These are phyloP conservation scores for Apostichopus parvimensis DNA, from an alignment of 35 echinoderm and acorn worm species.

Conservation along the genomic window DNA sequence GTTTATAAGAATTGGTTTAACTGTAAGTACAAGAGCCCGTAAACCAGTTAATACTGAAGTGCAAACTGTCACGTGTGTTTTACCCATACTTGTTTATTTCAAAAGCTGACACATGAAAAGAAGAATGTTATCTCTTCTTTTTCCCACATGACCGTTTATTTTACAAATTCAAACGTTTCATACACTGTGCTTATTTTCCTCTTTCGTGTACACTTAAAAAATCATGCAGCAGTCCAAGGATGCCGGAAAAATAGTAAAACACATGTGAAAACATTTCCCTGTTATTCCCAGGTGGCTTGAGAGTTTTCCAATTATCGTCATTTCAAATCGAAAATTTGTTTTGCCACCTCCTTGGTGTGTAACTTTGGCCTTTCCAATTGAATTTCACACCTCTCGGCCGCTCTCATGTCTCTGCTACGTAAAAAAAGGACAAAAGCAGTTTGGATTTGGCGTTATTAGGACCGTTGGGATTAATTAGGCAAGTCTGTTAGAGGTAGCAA, in stretches of 20 bases:
- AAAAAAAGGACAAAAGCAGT: conserved; percentile 35
- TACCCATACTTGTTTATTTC: too few species aligned
- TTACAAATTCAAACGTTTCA: not conserved
- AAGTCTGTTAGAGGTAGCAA: conserved; percentile 26
- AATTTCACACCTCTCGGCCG: conserved; percentile 54
- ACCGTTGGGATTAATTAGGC: conserved; percentile 62
- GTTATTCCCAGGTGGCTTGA: conserved; percentile 59
- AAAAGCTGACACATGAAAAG: not conserved
- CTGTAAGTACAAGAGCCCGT: too few species aligned
- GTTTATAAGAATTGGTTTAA: too few species aligned
- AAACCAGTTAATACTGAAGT: too few species aligned
- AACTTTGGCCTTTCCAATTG: conserved; percentile 65
- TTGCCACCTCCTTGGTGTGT: conserved; percentile 59
- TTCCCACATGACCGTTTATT: conserved; percentile 13
- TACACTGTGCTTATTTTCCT: not conserved
- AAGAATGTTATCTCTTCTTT: not conserved
- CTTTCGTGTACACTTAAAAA: not conserved
- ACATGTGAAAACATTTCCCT: conserved; percentile 51
- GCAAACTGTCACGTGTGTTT: too few species aligned
- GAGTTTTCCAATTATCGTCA: conserved; percentile 66
- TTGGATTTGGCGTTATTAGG: conserved; percentile 54
- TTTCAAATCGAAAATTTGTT: conserved; percentile 65
- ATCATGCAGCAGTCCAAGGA: not conserved
- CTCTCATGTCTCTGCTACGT: conserved; percentile 46
- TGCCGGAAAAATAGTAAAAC: conserved; percentile 29